Percentiles rank a stretch among this genome's conserved stretches.
Evolutionary conservation across 92 coral and sea anemone genomes (phyloP).

Genomic region (Micromussa lordhowensis): DNA sequence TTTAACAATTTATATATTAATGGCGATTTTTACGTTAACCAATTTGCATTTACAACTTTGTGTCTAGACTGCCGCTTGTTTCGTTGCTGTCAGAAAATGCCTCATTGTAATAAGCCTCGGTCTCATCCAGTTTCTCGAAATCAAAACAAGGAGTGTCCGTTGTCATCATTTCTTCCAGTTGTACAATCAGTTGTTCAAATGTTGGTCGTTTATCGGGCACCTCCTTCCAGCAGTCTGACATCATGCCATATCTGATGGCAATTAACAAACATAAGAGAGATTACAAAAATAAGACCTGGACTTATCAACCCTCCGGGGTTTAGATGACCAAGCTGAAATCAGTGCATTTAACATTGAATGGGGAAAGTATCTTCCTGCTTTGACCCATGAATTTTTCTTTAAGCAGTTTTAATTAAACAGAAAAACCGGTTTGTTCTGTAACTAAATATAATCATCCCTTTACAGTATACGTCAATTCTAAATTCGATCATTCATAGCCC

Average conservation of each 20-base stretch:
- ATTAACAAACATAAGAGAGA: too few species aligned
- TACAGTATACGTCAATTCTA: too few species aligned
- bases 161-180: slow-evolving; percentile 28
- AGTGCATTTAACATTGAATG: neutral
- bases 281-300: too few species aligned
- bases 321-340: neutral
- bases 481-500: too few species aligned
- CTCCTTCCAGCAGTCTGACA: slow-evolving; percentile 24
- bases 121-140: neutral
- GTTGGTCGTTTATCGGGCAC: slow-evolving; percentile 26
- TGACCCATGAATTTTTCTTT: neutral
- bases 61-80: neutral
- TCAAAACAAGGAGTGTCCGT: slow-evolving; percentile 27
- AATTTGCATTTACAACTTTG: neutral
- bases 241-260: neutral
- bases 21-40: neutral
- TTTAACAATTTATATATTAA: too few species aligned
- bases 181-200: slow-evolving; percentile 5
- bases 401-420: too few species aligned
- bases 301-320: neutral
- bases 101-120: neutral
- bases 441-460: neutral
- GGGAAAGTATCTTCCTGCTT: neutral
- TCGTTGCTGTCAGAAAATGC: neutral
- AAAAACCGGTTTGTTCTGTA: too few species aligned